A percentile compares a stretch with the other conserved stretches of the same genome.
These are phyloP conservation scores for Habropoda laboriosa DNA, from an alignment of 1,140 invertebrate genomes.

Conservation along the genomic window DNA sequence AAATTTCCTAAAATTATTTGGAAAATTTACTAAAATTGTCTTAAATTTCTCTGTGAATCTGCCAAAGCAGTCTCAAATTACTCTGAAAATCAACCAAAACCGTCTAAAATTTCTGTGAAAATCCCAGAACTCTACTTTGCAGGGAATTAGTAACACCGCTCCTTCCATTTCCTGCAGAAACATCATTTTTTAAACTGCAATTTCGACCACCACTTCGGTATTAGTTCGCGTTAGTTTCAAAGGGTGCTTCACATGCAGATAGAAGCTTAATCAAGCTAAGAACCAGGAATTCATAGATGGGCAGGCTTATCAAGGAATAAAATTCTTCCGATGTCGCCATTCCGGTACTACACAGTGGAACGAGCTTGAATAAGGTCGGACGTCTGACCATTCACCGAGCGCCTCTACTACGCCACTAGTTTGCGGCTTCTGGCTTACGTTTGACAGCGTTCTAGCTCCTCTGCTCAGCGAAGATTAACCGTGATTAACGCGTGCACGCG, in stretches of 20 bases:
- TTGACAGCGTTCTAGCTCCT: conserved; percentile 32
- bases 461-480: conserved; percentile 47
- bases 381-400: conserved; percentile 53
- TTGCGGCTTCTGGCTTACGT: conserved; percentile 38
- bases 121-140: too few relatives aligned
- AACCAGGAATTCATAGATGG: neutral
- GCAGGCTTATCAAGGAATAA: neutral
- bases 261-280: conserved; percentile 26
- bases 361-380: neutral
- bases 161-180: too few relatives aligned
- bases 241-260: neutral
- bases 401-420: conserved; percentile 31
- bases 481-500: conserved; percentile 8
- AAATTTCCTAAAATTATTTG: too few relatives aligned
- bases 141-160: too few relatives aligned
- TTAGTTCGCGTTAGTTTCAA: neutral
- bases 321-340: neutral
- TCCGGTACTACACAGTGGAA: too few relatives aligned
- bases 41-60: too few relatives aligned
- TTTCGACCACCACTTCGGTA: too few relatives aligned
- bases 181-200: too few relatives aligned
- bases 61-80: too few relatives aligned
- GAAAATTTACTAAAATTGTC: too few relatives aligned
- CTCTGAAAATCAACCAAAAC: too few relatives aligned
- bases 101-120: too few relatives aligned